Evolutionary conservation across 53 echinoderm and acorn worm genomes (phyloP), one percentile per base, ranked within the genome.

Genomic region (Patiria pectinifera): DNA sequence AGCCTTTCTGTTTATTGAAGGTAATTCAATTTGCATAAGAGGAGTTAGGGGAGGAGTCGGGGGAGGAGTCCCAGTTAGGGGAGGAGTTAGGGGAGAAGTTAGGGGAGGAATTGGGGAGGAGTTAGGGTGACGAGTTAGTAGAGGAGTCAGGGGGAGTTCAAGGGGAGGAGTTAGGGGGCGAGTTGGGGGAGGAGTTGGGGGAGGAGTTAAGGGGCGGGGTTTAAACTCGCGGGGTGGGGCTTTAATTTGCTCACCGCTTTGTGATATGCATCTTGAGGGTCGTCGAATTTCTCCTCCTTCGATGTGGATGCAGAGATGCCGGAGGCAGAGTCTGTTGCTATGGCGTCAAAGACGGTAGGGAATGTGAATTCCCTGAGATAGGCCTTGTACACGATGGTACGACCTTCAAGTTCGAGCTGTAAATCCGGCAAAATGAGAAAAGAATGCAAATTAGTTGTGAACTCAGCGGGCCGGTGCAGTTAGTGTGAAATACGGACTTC

Each of bases 341-440:
- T 48, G 23, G 80, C 90, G 4, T 80, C 82, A 23, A 48, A 90
- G 11, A 80, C n/a, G 6, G 66, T 10, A 10, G 90, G 90, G 69
- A 90, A 90, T 1, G 19, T n/a, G 3, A 21, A 24, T 1, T 16
- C 45, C 44, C 69, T 62, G 3, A 80, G 43, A 12, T 25, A 63
- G 69, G 90, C 66, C 63, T 80, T 90, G 69, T 81, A 90, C 22
- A 69, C 49, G 22, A 90, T 90, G 2, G 70, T 90, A 18, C 80
- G 90, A 13, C 90, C 90, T 77, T 90, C 81, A 14, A 66, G 19
- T 69, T 7, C 23, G 45, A 90, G 6, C 90, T 90, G n/a, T 23
- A 18, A 69, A 16, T 66, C 13, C 3, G 3, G 19, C 19, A 66
- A 66, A 66, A 66, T 16, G 66, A 18, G 44, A 59, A 82, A 69